Evolutionary conservation across 2,113 vertebrate genomes (phyloP).

Genomic region (Pseudonaja textilis): DNA sequence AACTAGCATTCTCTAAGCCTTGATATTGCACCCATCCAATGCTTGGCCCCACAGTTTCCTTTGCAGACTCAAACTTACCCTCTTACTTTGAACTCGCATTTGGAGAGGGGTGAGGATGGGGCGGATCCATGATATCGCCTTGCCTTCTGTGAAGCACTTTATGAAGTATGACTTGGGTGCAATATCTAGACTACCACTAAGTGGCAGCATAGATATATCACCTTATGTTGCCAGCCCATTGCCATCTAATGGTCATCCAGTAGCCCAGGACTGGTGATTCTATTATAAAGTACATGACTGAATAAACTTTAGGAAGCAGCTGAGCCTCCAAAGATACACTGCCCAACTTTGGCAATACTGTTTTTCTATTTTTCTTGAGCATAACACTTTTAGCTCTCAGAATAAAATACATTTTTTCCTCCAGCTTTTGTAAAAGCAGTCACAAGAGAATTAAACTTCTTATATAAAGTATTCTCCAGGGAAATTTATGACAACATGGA

Average conservation of each 20-base stretch:
- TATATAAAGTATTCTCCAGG: not conserved
- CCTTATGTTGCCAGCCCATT: not conserved
- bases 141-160: not conserved
- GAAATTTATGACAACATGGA: not conserved
- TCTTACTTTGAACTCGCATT: not conserved
- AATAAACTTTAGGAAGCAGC: not conserved
- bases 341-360: not conserved
- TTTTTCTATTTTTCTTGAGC: not conserved
- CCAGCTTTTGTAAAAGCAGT: not conserved
- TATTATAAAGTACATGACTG: not conserved
- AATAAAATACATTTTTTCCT: not conserved
- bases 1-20: not conserved
- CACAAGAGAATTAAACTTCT: not conserved
- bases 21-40: not conserved
- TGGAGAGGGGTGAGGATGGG: not conserved
- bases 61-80: not conserved
- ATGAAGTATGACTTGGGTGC: not conserved
- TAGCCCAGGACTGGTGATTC: not conserved
- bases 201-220: not conserved
- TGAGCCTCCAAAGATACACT: not conserved
- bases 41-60: not conserved
- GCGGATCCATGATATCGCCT: not conserved
- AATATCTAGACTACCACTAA: not conserved
- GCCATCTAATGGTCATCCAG: not conserved
- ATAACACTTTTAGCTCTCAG: not conserved